Conservation (phyloP, 1,140 invertebrate species). For the Zaprionus capensis region DNA sequence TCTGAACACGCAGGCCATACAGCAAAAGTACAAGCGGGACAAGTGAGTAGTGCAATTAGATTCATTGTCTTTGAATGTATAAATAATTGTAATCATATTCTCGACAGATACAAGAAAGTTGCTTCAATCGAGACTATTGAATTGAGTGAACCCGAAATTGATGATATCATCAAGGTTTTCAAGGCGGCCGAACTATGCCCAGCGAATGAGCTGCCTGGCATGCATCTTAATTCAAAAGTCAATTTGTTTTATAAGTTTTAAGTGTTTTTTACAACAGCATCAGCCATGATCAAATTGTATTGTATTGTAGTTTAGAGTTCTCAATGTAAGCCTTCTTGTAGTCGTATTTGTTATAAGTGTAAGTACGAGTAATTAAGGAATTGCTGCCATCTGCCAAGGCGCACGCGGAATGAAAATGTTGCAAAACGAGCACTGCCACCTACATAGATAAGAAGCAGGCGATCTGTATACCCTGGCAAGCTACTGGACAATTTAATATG, state of each 20-base stretch:
- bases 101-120: slow-evolving; percentile 69
- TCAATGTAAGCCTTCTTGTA: slow-evolving; percentile 52
- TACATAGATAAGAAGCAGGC: slow-evolving; percentile 13
- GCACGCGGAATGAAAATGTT: slow-evolving; percentile 17
- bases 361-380: slow-evolving; percentile 30
- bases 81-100: background rate
- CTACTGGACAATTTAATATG: slow-evolving; percentile 67
- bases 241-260: slow-evolving; percentile 81
- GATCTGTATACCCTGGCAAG: slow-evolving; percentile 24
- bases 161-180: slow-evolving; percentile 57
- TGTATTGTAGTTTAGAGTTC: slow-evolving; percentile 64
- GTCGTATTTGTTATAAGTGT: slow-evolving; percentile 43
- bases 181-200: slow-evolving; percentile 43
- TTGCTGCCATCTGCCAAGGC: slow-evolving; percentile 32
- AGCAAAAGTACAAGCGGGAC: slow-evolving; percentile 92
- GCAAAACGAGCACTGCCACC: slow-evolving; percentile 27
- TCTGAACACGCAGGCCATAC: slow-evolving; percentile 91
- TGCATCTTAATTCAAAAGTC: slow-evolving; percentile 46
- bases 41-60: slow-evolving; percentile 86
- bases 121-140: slow-evolving; percentile 59
- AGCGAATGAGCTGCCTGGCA: slow-evolving; percentile 22
- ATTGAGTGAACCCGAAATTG: slow-evolving; percentile 56
- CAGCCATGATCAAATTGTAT: slow-evolving; percentile 70
- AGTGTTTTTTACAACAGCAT: slow-evolving; percentile 60
- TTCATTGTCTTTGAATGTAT: background rate